phyloP scores from a whole-genome alignment of 2,113 vertebrate genomes.

The Chitala chitala region DNA sequence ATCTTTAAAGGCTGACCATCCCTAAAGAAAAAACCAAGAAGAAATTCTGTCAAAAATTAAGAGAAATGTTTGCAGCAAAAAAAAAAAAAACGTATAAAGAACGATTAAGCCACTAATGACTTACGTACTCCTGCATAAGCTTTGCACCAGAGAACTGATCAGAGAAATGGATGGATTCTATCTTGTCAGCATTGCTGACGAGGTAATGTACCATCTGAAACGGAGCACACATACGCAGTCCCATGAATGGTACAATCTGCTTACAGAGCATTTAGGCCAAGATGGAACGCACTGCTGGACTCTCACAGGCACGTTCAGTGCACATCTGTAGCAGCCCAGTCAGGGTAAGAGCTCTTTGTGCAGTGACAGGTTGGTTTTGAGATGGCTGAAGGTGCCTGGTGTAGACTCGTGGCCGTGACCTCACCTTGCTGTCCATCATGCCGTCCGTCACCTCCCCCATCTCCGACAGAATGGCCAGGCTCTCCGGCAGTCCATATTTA shows the following conservation, averaged over 20 bases:
- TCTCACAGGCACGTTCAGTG: neutral
- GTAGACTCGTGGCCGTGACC: neutral
- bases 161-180: conserved; percentile 98
- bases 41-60: neutral
- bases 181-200: conserved; percentile 92
- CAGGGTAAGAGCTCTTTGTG: no score
- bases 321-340: neutral
- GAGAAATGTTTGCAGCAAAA: no score
- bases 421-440: conserved; percentile 95
- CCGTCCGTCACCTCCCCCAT: conserved; percentile 98
- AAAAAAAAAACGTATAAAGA: neutral
- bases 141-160: conserved; percentile 99
- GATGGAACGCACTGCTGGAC: neutral
- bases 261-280: neutral
- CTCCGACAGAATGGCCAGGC: conserved; percentile 85
- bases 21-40: conserved; percentile 59
- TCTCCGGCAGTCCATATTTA: conserved; percentile 89
- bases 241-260: neutral
- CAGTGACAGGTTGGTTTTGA: neutral
- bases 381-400: no score
- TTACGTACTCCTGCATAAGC: conserved; percentile 98
- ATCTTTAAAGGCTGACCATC: conserved; percentile 98
- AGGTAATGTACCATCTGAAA: conserved; percentile 95
- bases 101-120: neutral
- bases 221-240: neutral